Evolutionary conservation across 2,888 invertebrate species (phyloP), one percentile per base, ranked within the genome.

Genomic region (Neoascia interrupta): DNA sequence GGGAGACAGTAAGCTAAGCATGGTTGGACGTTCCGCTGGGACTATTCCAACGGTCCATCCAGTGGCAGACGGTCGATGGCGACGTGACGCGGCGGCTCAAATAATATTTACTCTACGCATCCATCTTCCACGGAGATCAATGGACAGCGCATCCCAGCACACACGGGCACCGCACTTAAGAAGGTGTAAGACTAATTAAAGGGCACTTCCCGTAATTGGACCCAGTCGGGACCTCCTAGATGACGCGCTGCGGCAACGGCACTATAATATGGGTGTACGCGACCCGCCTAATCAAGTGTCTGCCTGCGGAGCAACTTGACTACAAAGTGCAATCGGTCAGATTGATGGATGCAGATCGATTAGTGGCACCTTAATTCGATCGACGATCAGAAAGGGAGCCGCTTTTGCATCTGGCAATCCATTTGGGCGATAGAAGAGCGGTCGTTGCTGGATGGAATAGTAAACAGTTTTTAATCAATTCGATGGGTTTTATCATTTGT

Each of bases 151-250:
- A 18, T 28, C 49, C n/a, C 37, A 26, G 31, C 4, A 2, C 3
- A n/a, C 8, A 31, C 8, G 31, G 31, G 47, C 36, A 63, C 41
- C 36, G 36, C 53, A 61, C 49, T 58, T 47, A 58, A n/a, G 63
- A 68, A 80, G 80, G 80, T 80, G 80, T 74, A 74, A 73, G 74
- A 80, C 73, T 80, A 80, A 80, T 80, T 80, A 80, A 80, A 80
- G 80, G 74, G 80, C 80, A 80, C 73, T 80, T 74, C 51, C 19
- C 23, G 58, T 74, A 80, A 80, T 80, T 80, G 74, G 80, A 61
- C 56, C 66, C 70, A 47, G 58, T 64, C 39, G 45, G 58, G 76
- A 79, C 79, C 79, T 68, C 79, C 66, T 73, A 73, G 76, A 79
- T 61, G 73, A 68, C 73, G 72, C 70, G 10, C 49, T 61, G 41